Percentiles rank a stretch among this genome's conserved stretches.
Evolutionary conservation across 2,797 vertebrate genomes (phyloP).

Genomic region (Scolopax rusticola): DNA sequence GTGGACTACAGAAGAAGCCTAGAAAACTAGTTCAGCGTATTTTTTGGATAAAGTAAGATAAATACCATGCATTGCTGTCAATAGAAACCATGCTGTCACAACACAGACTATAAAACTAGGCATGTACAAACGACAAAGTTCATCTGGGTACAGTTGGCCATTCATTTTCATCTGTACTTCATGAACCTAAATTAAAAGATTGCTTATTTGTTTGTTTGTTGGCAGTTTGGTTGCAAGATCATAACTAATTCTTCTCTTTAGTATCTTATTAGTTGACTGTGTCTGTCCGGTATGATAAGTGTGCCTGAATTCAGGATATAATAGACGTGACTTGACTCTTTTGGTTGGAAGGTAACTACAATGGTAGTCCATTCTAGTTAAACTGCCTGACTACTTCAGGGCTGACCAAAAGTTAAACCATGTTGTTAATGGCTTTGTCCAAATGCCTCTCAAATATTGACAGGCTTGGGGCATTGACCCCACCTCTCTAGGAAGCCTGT

Average conservation of each 20-base stretch:
- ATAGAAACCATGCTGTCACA: neutral
- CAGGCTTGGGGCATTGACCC: neutral
- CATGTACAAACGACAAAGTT: neutral
- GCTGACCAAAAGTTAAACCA: neutral
- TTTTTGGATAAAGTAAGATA: neutral
- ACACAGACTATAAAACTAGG: neutral
- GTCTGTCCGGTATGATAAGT: neutral
- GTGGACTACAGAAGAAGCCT: neutral
- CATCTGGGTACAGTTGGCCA: neutral
- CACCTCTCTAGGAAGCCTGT: neutral
- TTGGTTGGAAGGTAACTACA: neutral
- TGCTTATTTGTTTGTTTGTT: neutral
- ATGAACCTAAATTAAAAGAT: neutral
- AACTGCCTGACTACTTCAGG: neutral
- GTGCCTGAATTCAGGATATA: neutral
- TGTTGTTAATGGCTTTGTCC: neutral
- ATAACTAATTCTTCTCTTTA: neutral
- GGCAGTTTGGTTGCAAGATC: neutral
- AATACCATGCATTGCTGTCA: neutral
- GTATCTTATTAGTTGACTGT: neutral
- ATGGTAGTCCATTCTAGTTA: neutral
- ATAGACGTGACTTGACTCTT: neutral
- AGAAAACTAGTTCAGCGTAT: neutral
- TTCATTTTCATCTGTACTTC: neutral
- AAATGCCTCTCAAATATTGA: neutral